Evolutionary conservation across 2,888 invertebrate species (phyloP).

Genomic region (Bibio marci): DNA sequence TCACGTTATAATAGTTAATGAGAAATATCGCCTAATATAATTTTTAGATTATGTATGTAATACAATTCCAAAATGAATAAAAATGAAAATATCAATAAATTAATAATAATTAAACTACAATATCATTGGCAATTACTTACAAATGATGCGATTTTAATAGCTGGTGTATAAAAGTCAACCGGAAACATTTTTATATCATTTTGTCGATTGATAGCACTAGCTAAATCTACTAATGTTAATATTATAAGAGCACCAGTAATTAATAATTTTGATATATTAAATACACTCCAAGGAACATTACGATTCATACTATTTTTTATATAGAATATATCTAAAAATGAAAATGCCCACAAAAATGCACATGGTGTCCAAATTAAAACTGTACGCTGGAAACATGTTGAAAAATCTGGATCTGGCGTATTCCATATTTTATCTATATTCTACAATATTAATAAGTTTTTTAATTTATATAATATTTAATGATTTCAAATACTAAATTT

Average conservation of each 20-base stretch:
- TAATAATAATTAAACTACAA: no score
- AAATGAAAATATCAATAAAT: slow-evolving; percentile 11
- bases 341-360: slow-evolving; percentile 61
- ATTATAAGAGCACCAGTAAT: slow-evolving; percentile 45
- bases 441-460: slow-evolving; percentile 31
- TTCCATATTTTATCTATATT: slow-evolving; percentile 61
- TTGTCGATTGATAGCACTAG: slow-evolving; percentile 38
- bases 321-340: slow-evolving; percentile 58
- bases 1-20: no score
- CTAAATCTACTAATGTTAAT: slow-evolving; percentile 50
- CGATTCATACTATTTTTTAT: slow-evolving; percentile 56
- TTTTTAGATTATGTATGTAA: not conserved
- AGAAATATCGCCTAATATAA: slow-evolving; percentile 1
- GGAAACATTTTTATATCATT: slow-evolving; percentile 35
- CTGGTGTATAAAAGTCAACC: slow-evolving; percentile 61
- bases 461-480: no score
- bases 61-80: not conserved
- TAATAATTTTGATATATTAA: slow-evolving; percentile 52
- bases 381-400: slow-evolving; percentile 84
- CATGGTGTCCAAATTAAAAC: slow-evolving; percentile 81
- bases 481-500: no score
- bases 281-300: slow-evolving; percentile 60
- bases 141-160: slow-evolving; percentile 61
- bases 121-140: slow-evolving; percentile 48
- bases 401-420: slow-evolving; percentile 67